A percentile compares a stretch with the other conserved stretches of the same genome.
These are phyloP conservation scores for Progne subis DNA, from an alignment of 2,113 vertebrate genomes.

Conservation along the genomic window DNA sequence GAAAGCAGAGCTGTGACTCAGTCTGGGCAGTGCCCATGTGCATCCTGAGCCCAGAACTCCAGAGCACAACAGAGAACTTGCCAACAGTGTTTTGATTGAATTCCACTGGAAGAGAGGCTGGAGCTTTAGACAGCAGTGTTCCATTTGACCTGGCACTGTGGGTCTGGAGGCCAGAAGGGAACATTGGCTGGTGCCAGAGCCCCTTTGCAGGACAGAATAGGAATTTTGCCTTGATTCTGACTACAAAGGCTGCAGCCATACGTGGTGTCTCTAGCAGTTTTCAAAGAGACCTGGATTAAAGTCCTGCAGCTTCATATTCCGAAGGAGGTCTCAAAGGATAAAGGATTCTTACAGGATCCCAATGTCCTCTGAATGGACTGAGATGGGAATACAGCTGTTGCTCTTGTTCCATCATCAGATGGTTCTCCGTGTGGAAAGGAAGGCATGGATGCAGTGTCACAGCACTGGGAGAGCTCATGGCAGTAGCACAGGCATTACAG, in stretches of 20 bases:
- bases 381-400: neutral
- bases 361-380: too few relatives aligned
- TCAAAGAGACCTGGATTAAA: too few relatives aligned
- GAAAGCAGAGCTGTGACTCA: too few relatives aligned
- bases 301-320: too few relatives aligned
- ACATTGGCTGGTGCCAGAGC: too few relatives aligned
- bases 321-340: too few relatives aligned
- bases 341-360: too few relatives aligned
- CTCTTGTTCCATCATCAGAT: neutral
- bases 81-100: neutral
- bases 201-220: too few relatives aligned
- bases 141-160: neutral
- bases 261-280: too few relatives aligned
- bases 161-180: rapidly evolving
- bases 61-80: neutral
- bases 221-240: too few relatives aligned
- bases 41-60: neutral
- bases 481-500: neutral
- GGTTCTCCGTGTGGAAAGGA: neutral
- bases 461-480: neutral
- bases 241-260: neutral
- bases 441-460: neutral
- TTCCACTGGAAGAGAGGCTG: neutral
- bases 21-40: too few relatives aligned
- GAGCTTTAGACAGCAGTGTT: neutral